Evolutionary conservation across 2,113 vertebrate genomes (phyloP), one percentile per base, ranked within the genome.

Genomic region (Heloderma charlesbogerti): DNA sequence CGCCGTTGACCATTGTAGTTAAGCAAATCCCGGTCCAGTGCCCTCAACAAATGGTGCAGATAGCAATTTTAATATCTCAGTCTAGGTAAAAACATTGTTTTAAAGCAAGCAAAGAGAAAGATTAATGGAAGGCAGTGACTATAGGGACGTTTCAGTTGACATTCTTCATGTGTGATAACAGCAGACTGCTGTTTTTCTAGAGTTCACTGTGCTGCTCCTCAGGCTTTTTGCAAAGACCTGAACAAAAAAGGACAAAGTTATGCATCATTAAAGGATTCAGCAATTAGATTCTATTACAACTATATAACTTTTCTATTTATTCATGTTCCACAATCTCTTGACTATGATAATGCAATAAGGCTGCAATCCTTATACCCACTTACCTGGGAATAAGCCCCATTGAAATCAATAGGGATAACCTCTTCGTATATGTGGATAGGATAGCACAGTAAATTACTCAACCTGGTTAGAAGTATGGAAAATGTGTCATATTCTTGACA

Each of bases 201-300:
- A 91, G 83, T 3, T 90, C 94, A 60, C 66, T 22, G 0, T 20
- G 89, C 54, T 51, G 4, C 8, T 87, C 34, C 88, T 92, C 86
- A 77, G 88, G 31, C 43, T 84, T 20, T 92, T 45, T 82, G 72
- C 94, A 85, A 86, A 89, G n/a, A 3, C 66, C 95, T 95, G 57
- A 72, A 79, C 8, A 34, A 25, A n/a, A 72, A 91, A 57, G 45
- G 87, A 90, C 91, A 92, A 93, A 87, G 63, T 6, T 43, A 13
- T 0, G 2, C 20, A 82, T 96, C 91, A 94, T 60, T n/a, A 51
- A 9, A 25, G 6, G 37, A 40, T 84, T 43, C 27, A 86, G 90
- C 10, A 80, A 4, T 7, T 51, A 18, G 0, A 0, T 66, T 89
- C 57, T 54, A 51, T 74, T 82, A 66, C 72, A 94, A 89, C 1